Evolutionary conservation across 1,140 invertebrate species (phyloP).

Genomic region (Nilaparvata lugens): DNA sequence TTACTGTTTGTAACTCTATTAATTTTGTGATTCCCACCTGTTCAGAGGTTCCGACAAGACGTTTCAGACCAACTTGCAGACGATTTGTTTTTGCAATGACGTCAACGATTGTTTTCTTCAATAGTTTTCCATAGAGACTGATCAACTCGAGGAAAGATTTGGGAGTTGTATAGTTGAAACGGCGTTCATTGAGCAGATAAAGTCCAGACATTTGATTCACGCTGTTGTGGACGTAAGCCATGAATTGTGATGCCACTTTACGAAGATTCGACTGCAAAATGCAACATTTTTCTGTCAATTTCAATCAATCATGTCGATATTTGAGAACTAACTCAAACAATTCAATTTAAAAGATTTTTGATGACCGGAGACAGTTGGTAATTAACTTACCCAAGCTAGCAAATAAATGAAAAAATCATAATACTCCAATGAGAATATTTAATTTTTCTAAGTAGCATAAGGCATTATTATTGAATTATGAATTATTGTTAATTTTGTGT

Average conservation of each 20-base stretch:
- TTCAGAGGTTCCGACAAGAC: slow-evolving; percentile 68
- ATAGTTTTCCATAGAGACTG: slow-evolving; percentile 71
- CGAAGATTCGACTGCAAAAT: slow-evolving; percentile 41
- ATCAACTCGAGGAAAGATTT: slow-evolving; percentile 95
- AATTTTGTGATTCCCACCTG: slow-evolving; percentile 46
- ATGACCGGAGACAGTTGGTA: no score
- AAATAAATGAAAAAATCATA: no score
- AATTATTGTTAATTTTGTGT: no score
- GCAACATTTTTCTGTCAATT: background rate
- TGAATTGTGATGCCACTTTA: slow-evolving; percentile 68
- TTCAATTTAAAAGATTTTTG: no score
- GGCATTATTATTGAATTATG: no score
- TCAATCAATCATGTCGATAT: no score
- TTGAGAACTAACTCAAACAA: no score
- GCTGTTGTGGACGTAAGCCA: slow-evolving; percentile 81
- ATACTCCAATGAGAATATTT: no score
- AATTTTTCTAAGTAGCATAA: no score
- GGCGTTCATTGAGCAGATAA: slow-evolving; percentile 75
- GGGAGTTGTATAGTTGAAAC: slow-evolving; percentile 95
- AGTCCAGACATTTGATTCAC: slow-evolving; percentile 78
- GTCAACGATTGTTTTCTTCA: slow-evolving; percentile 66
- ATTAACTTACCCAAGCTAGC: no score
- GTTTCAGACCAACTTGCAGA: slow-evolving; percentile 79
- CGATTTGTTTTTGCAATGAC: slow-evolving; percentile 68
- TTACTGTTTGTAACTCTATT: no score